Percentiles rank a stretch among this genome's conserved stretches.
These are phyloP conservation scores for Crotalus tigris DNA, from an alignment of 2,113 vertebrate species.

Conservation along the genomic window DNA sequence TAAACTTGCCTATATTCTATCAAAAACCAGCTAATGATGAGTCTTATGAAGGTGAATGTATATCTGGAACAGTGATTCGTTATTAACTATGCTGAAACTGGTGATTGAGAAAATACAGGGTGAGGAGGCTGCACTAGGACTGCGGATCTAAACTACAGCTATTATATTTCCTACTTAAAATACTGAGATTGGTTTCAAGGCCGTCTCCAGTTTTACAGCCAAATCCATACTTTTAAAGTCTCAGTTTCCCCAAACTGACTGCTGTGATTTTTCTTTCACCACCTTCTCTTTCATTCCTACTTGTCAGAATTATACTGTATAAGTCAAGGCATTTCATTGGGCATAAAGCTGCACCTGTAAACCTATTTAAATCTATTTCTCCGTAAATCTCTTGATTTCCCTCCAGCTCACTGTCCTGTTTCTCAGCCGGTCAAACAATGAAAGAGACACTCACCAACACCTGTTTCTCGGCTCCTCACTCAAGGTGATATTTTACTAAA, in stretches of 20 bases:
- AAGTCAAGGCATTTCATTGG: conserved; percentile 7
- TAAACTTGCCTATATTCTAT: neutral
- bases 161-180: neutral
- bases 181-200: neutral
- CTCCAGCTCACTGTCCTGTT: neutral
- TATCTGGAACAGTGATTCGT: neutral
- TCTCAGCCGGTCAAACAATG: neutral
- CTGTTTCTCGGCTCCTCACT: conserved; percentile 6
- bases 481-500: neutral
- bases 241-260: neutral
- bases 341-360: neutral
- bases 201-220: neutral
- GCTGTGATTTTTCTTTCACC: neutral
- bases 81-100: neutral
- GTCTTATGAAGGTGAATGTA: neutral
- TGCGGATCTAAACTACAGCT: neutral
- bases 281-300: neutral
- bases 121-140: neutral
- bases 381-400: neutral
- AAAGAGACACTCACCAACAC: neutral
- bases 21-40: neutral
- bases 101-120: neutral
- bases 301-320: neutral
- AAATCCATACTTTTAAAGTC: neutral
- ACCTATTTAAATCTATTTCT: neutral